Evolutionary conservation across 2,797 vertebrate genomes (phyloP), one percentile per base, ranked within the genome.

Genomic region (Eleutherodactylus coqui): DNA sequence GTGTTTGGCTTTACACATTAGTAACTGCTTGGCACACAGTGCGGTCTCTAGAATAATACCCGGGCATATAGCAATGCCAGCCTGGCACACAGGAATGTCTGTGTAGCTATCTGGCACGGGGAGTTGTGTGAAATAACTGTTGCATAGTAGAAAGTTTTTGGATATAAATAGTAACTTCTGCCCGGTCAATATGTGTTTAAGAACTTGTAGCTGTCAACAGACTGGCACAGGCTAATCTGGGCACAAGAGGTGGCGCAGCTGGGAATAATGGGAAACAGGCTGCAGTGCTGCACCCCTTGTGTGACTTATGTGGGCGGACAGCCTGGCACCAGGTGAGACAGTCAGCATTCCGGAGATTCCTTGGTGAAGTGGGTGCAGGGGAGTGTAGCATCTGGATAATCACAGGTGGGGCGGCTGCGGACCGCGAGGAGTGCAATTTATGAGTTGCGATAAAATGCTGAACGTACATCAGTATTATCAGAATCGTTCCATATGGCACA

Each of bases 261-360:
- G 6, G 24, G 24, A 21, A 21, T 7, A 36, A 64, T 19, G 5
- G 24, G 19, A 10, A 45, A 41, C 24, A 78, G 34, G n/a, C 14
- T 58, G 19, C 14, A 36, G 58, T 21, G 17, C 21, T 32, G 3
- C 64, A 51, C 41, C 10, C 24, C 32, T n/a, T 70, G 21, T 41
- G 41, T 53, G 8, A 21, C 62, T 70, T 27, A 73, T 62, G 47
- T 32, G 24, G 60, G 67, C 60, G 79, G 38, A 58, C 10, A 58
- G 60, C 70, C 85, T 76, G 24, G 55, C 72, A 82, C 72, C 72
- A 87, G 81, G 86, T 87, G 47, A 77, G 32, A 29, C 10, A 62
- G 9, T 36, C 32, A 19, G 62, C 64, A 87, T 87, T 87, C 81
- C 69, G 51, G 64, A 62, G 82, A 87, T 87, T 87, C 86, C 86